phyloP scores from a whole-genome alignment of 2,888 invertebrate genomes.

The Acanthacorydalis orientalis region DNA sequence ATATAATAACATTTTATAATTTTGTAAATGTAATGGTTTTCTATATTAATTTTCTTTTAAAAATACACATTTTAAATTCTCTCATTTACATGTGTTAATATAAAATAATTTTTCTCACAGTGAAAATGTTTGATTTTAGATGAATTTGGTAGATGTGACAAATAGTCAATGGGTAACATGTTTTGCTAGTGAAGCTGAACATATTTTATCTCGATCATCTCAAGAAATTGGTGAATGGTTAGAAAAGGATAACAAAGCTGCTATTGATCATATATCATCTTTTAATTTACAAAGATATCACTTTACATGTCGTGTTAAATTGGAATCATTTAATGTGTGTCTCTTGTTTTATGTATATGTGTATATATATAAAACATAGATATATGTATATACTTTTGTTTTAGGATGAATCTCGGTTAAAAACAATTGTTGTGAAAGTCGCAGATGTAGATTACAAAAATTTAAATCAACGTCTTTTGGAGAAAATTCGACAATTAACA shows the following conservation, averaged over 20 bases:
- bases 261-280: conserved; percentile 49
- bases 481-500: neutral
- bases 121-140: conserved; percentile 28
- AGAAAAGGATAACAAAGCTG: conserved; percentile 45
- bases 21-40: too few species aligned
- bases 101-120: neutral
- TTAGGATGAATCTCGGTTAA: conserved; percentile 68
- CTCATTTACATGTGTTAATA: neutral
- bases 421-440: conserved; percentile 52
- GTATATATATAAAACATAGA: neutral
- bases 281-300: conserved; percentile 65
- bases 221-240: conserved; percentile 65
- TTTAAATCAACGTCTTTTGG: conserved; percentile 31
- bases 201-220: conserved; percentile 50
- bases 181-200: conserved; percentile 73
- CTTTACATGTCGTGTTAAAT: conserved; percentile 73
- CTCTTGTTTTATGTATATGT: neutral
- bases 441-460: conserved; percentile 60
- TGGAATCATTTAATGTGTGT: conserved; percentile 83
- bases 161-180: conserved; percentile 81
- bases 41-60: neutral
- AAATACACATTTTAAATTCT: neutral
- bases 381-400: conserved; percentile 16
- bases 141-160: conserved; percentile 73
- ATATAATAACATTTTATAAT: too few species aligned